phyloP scores from a whole-genome alignment of 1,140 invertebrate genomes.

The Ceratina japonica region DNA sequence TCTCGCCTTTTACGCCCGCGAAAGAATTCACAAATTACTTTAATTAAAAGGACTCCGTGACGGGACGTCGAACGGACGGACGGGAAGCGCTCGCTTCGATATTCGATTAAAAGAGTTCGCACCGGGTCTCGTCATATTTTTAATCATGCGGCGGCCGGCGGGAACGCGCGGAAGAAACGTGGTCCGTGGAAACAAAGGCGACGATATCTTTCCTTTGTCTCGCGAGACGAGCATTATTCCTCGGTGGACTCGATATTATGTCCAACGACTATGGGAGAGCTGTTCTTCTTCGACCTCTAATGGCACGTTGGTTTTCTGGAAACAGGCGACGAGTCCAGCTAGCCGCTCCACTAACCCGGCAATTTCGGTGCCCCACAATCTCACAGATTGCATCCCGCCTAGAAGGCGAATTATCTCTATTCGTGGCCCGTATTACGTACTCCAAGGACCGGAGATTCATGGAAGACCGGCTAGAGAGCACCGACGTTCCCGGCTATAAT shows the following conservation, averaged over 20 bases:
- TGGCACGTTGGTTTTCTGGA: constrained; percentile 74
- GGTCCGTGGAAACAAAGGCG: constrained; percentile 59
- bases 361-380: constrained; percentile 75
- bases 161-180: constrained; percentile 25
- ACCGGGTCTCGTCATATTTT: too few species aligned
- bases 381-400: constrained; percentile 73
- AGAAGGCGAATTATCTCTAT: constrained; percentile 63
- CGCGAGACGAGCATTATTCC: constrained; percentile 64
- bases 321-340: constrained; percentile 54
- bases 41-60: too few species aligned
- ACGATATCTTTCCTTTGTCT: constrained; percentile 67
- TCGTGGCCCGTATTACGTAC: constrained; percentile 10
- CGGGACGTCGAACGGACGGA: too few species aligned
- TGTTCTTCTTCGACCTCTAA: constrained; percentile 55
- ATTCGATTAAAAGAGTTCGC: too few species aligned
- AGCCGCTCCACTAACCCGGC: constrained; percentile 62
- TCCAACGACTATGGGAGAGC: constrained; percentile 38
- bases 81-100: too few species aligned
- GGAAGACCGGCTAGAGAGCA: constrained; percentile 9
- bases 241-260: constrained; percentile 61
- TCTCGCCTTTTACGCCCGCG: too few species aligned
- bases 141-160: too few species aligned
- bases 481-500: too few species aligned
- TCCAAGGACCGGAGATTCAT: constrained; percentile 12
- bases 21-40: too few species aligned